Base-by-base conservation (phyloP, 2,888 invertebrate genomes). In the Theodoxus fluviatilis region DNA sequence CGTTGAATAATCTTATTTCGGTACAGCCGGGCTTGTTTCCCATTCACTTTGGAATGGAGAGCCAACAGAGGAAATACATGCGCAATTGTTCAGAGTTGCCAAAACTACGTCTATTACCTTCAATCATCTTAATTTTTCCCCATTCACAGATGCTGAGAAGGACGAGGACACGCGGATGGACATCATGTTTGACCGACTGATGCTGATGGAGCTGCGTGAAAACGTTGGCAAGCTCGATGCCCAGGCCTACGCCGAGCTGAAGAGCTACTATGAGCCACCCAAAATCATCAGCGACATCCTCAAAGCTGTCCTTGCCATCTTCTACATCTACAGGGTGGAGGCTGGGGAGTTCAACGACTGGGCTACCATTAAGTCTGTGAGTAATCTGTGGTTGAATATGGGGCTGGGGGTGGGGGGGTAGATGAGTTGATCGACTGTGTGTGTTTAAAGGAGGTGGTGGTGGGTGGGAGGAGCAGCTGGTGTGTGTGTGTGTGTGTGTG, bases 171-270 rank as follows among this genome's bases (percentile, higher is more conserved):
- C 79, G 6, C 76, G 84, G 55, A 82, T 84, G 73, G 85, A 85
- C 72, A 82, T 85, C 64, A 84, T 87, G 81, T 87, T 86, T 78
- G 87, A 86, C 71, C 81, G 85, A 9, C 76, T 87, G 37, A 85
- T 87, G 85, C 75, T 87, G 76, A 78, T 82, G 79, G 86, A 86
- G 70, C 79, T 87, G 55, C 71, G 85, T 28, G 83, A 85, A 70
- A 86, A 86, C 66, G 84, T 86, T 43, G 66, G 77, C 61, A 82
- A 81, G 66, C 76, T 86, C 47, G 84, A 85, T 69, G 77, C 79
- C 3, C 79, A 79, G 63, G 82, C 84, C 0, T 87, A 84, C 68
- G 83, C 85, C n/a, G 85, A 86, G 75, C 78, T 87, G 67, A 80
- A 81, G 67, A 85, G 84, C 70, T 86, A 86, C 75, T 79, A 80